A percentile compares a stretch with the other conserved stretches of the same genome.
Conservation (phyloP, 1,140 invertebrate species). For the Steinernema khuongi region DNA sequence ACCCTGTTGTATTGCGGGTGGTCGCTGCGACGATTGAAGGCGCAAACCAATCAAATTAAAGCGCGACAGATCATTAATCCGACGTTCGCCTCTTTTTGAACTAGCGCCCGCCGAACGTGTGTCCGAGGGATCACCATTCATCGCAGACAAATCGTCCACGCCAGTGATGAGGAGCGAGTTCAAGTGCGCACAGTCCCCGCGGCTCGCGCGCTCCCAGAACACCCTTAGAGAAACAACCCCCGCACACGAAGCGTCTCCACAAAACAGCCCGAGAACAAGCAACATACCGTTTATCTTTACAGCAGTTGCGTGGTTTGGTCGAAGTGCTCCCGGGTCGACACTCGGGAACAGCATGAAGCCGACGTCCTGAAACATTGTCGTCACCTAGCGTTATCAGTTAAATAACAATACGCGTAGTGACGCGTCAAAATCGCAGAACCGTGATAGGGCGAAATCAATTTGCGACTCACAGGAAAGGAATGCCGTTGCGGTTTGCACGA, state of each 20-base stretch:
- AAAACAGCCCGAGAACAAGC: no score
- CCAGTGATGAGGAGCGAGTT: background rate
- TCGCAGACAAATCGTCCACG: background rate
- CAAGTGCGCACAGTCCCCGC: background rate
- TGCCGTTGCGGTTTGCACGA: no score
- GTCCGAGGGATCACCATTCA: background rate
- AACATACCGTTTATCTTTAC: no score
- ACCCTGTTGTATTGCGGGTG: background rate
- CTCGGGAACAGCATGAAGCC: no score
- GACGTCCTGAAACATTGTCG: no score
- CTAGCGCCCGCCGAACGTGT: background rate
- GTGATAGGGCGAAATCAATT: no score
- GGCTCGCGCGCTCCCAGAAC: no score
- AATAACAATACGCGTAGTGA: background rate
- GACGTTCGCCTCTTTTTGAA: slow-evolving; percentile 13
- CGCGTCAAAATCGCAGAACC: background rate
- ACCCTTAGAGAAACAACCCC: no score
- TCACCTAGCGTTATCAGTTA: background rate
- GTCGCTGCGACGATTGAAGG: background rate
- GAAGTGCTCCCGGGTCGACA: no score
- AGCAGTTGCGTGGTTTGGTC: no score
- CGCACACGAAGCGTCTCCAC: no score
- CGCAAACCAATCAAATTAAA: background rate
- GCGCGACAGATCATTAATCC: slow-evolving; percentile 12
- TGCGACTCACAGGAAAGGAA: no score